Evolutionary conservation across 2,113 vertebrate genomes (phyloP), one percentile per base, ranked within the genome.

Genomic region (Murina feae): DNA sequence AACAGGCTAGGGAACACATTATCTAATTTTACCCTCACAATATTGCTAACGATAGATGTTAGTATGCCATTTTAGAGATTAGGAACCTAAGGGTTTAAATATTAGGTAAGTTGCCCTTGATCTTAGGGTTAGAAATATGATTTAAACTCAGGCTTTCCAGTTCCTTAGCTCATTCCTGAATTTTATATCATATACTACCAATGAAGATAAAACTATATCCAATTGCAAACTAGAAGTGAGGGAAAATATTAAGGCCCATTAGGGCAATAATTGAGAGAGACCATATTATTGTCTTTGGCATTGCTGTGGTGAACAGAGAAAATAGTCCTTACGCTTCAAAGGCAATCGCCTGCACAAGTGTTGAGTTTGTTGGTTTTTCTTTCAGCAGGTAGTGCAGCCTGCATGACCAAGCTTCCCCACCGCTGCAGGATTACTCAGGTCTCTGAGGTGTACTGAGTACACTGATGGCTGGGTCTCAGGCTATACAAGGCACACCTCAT

Each of bases 391-490:
- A 84, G 60, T 5, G 8, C 82, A 75, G 58, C 60, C 69, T 91
- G 79, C 47, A 65, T 96, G 91, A 92, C 55, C 83, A 79, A 95
- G 78, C 71, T 42, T 89, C 44, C 28, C 82, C 58, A 37, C 55
- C 44, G 30, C n/a, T 76, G 7, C 6, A 12, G 83, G 89, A 91
- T 76, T 95, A 68, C 95, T 82, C 76, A 84, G 83, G 78, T 76
- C 76, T 86, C 85, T 72, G 35, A 80, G 12, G 74, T 71, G 11
- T 37, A 8, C 35, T 76, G 23, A 32, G 25, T 84, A 71, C 55
- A 23, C 74, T 60, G 51, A 79, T 2, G 14, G 32, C 92, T 83
- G 21, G n/a, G 3, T 88, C 78, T 66, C n/a, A 81, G 10, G 78
- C 74, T 91, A 20, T 75, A 58, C 47, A 44, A 90, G 86, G 55